Evolutionary conservation across 2,113 vertebrate genomes (phyloP).

Genomic region (Passer domesticus): DNA sequence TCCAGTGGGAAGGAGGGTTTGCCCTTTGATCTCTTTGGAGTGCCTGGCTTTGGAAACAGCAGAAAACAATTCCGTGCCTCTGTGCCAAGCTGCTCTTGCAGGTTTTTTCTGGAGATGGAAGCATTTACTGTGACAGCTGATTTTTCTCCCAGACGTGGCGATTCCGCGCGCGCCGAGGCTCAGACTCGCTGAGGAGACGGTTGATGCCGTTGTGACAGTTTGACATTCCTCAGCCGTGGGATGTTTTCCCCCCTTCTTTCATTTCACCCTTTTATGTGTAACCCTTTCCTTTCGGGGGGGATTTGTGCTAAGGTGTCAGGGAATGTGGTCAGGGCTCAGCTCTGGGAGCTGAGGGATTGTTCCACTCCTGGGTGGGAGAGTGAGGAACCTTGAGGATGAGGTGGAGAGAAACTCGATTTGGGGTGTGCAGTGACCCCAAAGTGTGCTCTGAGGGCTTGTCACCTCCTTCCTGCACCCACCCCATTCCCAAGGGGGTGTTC

Average conservation of each 20-base stretch:
- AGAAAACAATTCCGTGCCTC: neutral
- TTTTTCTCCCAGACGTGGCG: neutral
- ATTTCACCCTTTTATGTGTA: neutral
- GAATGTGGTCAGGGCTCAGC: neutral
- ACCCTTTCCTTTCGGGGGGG: neutral
- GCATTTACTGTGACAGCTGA: constrained; percentile 7
- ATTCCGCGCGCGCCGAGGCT: neutral
- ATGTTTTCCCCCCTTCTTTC: constrained; percentile 3
- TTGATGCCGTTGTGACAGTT: constrained; percentile 46
- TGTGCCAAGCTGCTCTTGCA: neutral
- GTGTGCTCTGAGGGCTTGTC: neutral
- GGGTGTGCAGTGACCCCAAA: neutral
- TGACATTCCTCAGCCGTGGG: constrained; percentile 22
- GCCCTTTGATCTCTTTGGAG: constrained; percentile 2
- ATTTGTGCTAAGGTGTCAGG: neutral
- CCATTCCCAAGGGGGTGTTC: neutral
- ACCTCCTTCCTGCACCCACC: neutral
- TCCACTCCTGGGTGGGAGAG: neutral
- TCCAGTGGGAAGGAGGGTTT: neutral
- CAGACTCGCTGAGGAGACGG: constrained; percentile 43
- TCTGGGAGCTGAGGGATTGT: neutral
- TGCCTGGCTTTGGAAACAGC: neutral
- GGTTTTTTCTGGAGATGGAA: constrained; percentile 23
- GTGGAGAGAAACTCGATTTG: neutral
- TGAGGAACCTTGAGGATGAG: neutral